Conservation (phyloP, 2,797 vertebrate species). For the Tarsius wallacei region DNA sequence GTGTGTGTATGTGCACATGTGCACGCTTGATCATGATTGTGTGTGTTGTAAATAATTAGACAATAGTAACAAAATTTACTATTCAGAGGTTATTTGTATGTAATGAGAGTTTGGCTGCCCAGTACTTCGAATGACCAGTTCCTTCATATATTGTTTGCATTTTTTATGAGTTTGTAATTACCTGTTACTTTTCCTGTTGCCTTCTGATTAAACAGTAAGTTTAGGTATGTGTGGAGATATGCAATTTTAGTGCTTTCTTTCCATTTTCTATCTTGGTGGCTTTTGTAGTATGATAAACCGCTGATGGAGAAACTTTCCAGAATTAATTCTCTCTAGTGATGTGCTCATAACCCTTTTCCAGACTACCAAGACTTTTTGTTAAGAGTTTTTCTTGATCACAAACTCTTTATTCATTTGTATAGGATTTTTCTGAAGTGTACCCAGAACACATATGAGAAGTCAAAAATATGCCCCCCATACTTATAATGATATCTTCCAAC, state of each 20-base stretch:
- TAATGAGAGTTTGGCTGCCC: slow-evolving; percentile 49
- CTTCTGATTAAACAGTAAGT: slow-evolving; percentile 69
- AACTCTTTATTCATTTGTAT: slow-evolving; percentile 23
- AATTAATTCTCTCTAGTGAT: slow-evolving; percentile 22
- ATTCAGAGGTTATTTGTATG: background rate
- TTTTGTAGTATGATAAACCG: slow-evolving; percentile 75
- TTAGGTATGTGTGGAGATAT: slow-evolving; percentile 19
- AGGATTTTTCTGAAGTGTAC: background rate
- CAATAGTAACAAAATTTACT: slow-evolving; percentile 44
- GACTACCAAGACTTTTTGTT: slow-evolving; percentile 56
- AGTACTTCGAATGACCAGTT: slow-evolving; percentile 54
- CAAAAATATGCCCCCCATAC: background rate
- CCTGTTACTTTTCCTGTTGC: slow-evolving; percentile 73
- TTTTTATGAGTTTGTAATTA: slow-evolving; percentile 73
- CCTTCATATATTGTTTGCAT: slow-evolving; percentile 62
- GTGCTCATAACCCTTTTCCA: slow-evolving; percentile 24
- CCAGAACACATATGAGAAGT: background rate
- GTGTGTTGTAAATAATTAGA: background rate
- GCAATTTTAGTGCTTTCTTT: slow-evolving; percentile 76
- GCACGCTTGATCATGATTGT: background rate
- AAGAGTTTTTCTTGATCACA: slow-evolving; percentile 62
- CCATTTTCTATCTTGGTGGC: slow-evolving; percentile 47
- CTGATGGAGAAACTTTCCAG: slow-evolving; percentile 74
- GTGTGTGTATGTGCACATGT: background rate
- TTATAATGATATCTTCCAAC: background rate